A percentile compares a stretch with the other conserved stretches of the same genome.
These are phyloP conservation scores for Marmota monax DNA, from an alignment of 2,113 vertebrate genomes.

Conservation along the genomic window DNA sequence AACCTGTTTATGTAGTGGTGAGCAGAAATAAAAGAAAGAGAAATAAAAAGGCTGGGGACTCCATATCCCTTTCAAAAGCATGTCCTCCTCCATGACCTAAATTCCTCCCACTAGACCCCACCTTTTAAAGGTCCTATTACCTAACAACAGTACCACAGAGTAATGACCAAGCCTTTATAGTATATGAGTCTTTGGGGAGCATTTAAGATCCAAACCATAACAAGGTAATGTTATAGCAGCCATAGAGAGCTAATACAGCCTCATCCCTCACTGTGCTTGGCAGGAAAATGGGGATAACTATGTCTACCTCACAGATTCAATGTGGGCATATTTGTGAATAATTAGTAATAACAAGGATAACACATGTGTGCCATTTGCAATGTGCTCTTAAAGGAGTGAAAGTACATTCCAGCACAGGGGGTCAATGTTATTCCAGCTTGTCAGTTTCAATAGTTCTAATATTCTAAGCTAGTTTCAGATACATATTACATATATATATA, in stretches of 20 bases:
- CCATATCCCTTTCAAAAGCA: neutral
- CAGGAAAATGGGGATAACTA: neutral
- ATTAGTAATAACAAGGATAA: neutral
- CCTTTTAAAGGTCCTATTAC: neutral
- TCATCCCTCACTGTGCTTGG: neutral
- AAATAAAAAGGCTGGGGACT: no score
- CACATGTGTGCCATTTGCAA: neutral
- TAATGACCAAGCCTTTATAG: neutral
- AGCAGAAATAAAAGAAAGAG: neutral
- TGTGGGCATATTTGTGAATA: neutral
- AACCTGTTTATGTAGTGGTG: neutral
- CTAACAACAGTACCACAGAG: neutral
- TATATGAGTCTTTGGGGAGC: neutral
- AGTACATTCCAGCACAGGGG: neutral
- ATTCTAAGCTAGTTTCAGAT: constrained; percentile 31
- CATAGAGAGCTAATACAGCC: neutral
- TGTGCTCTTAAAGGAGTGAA: neutral
- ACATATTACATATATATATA: neutral
- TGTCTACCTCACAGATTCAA: neutral
- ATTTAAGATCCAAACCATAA: neutral
- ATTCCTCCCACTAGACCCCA: neutral
- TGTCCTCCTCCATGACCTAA: neutral
- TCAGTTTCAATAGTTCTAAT: neutral
- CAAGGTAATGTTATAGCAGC: neutral
- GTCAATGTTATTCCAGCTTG: neutral